These are phyloP conservation scores for Hesperophylax magnus DNA, from an alignment of 1,140 invertebrate species.

Conservation along the genomic window DNA sequence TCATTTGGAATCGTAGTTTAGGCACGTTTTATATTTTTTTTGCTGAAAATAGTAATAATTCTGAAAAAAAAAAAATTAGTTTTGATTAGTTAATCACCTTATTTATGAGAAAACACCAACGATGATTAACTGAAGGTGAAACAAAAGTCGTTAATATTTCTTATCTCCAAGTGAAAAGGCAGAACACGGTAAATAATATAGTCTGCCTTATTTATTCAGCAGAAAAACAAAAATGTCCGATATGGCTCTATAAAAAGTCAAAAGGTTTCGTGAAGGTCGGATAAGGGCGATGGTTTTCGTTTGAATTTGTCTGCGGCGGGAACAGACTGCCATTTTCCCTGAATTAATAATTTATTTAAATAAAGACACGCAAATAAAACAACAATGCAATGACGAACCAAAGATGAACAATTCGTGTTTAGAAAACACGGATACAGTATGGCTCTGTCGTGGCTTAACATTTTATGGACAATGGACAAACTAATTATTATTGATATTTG, in stretches of 20 bases:
- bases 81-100: neutral
- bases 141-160: too few relatives aligned
- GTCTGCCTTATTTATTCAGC: neutral
- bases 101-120: too few relatives aligned
- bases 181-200: too few relatives aligned
- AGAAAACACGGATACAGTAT: slow-evolving; percentile 14
- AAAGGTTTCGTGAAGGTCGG: slow-evolving; percentile 24
- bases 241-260: neutral
- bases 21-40: too few relatives aligned
- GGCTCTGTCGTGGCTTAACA: neutral
- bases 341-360: slow-evolving; percentile 42
- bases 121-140: too few relatives aligned
- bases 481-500: neutral
- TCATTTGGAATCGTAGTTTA: too few relatives aligned
- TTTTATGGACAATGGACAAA: slow-evolving; percentile 18
- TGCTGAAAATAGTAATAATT: too few relatives aligned
- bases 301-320: slow-evolving; percentile 39
- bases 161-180: neutral
- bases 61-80: too few relatives aligned
- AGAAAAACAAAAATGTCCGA: neutral
- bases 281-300: slow-evolving; percentile 31
- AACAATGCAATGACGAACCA: slow-evolving; percentile 46
- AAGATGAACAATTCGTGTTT: slow-evolving; percentile 22
- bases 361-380: slow-evolving; percentile 39
- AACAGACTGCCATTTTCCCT: slow-evolving; percentile 28